A percentile compares a stretch with the other conserved stretches of the same genome.
Conservation (phyloP, 2,113 vertebrate genomes). For the Oceanodroma tethys region DNA sequence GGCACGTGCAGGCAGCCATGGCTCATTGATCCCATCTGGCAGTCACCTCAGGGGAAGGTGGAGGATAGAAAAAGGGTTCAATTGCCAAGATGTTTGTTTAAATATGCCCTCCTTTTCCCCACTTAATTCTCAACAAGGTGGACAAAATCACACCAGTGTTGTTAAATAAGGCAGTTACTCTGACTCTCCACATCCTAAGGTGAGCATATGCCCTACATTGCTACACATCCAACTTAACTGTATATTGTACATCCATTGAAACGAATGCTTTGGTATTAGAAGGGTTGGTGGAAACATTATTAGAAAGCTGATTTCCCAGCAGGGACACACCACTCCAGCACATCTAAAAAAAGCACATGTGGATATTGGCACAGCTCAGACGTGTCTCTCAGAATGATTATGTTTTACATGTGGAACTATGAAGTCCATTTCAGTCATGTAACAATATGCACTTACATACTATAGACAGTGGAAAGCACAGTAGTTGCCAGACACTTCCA, state of each 20-base stretch:
- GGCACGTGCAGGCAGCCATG: accelerated
- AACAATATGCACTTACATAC: neutral
- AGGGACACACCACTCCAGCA: neutral
- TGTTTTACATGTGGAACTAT: neutral
- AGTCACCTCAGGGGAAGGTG: neutral
- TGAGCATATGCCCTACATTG: neutral
- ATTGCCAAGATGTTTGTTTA: neutral
- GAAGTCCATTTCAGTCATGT: neutral
- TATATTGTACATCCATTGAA: neutral
- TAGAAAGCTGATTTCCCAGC: neutral
- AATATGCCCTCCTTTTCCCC: neutral
- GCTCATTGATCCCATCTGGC: accelerated
- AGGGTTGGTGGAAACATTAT: neutral
- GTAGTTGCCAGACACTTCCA: neutral
- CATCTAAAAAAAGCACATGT: neutral
- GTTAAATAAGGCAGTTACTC: neutral
- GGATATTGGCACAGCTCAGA: neutral
- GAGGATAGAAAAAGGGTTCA: neutral
- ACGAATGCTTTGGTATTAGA: neutral
- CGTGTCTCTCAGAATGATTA: neutral
- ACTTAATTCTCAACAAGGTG: neutral
- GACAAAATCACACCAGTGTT: neutral
- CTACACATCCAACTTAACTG: neutral
- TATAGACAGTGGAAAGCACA: neutral
- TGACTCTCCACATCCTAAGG: neutral